Percentiles rank a stretch among this genome's conserved stretches.
Conservation (phyloP, 1,140 invertebrate genomes). For the Branchinecta lindahli region DNA sequence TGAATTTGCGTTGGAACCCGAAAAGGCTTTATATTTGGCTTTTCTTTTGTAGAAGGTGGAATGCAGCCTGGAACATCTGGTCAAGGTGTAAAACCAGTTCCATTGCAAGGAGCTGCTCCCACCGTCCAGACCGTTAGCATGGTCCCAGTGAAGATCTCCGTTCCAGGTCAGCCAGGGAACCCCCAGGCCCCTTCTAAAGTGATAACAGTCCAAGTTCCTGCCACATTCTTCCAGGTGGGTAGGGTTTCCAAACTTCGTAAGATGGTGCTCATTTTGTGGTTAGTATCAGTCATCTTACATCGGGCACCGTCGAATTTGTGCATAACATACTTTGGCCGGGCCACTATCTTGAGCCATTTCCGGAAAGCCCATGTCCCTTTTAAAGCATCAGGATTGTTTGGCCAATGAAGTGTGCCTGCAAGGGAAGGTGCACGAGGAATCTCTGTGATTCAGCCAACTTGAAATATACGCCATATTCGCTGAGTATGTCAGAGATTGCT, state of each 20-base stretch:
- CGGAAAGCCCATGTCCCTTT: too few species aligned
- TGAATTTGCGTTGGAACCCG: too few species aligned
- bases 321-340: too few species aligned
- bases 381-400: too few species aligned
- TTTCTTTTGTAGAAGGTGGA: not conserved
- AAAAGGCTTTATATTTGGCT: too few species aligned
- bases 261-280: not conserved
- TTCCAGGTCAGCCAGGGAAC: constrained; percentile 50
- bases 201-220: constrained; percentile 67
- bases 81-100: constrained; percentile 13
- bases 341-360: too few species aligned
- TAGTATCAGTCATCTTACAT: too few species aligned
- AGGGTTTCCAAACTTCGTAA: constrained; percentile 22
- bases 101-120: constrained; percentile 22
- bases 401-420: too few species aligned
- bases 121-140: constrained; percentile 29
- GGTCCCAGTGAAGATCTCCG: constrained; percentile 43
- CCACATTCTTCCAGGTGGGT: constrained; percentile 53
- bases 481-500: too few species aligned
- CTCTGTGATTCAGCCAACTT: too few species aligned
- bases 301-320: not conserved
- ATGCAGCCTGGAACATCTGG: not conserved
- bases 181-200: constrained; percentile 42
- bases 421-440: too few species aligned
- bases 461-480: too few species aligned